Percentiles rank a stretch among this genome's conserved stretches.
Evolutionary conservation across 1,140 invertebrate genomes (phyloP).

Genomic region (Temnothorax curvispinosus): DNA sequence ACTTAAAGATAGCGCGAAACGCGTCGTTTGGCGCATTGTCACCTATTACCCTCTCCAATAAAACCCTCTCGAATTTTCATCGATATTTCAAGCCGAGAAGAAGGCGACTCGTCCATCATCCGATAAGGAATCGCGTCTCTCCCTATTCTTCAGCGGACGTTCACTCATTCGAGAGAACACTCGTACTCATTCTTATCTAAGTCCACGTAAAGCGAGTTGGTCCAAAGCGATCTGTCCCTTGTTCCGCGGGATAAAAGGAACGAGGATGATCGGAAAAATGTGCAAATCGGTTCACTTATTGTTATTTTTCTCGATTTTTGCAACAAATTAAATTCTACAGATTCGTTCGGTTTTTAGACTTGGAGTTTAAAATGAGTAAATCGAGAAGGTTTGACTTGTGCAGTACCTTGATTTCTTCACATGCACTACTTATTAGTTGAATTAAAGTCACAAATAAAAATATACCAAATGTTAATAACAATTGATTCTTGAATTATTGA

Average conservation of each 20-base stretch:
- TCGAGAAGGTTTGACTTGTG: not conserved
- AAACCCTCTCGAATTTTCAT: constrained; percentile 14
- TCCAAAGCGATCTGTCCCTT: not conserved
- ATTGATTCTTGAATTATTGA: not conserved
- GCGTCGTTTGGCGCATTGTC: not conserved
- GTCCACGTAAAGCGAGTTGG: not conserved
- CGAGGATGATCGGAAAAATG: too few species aligned
- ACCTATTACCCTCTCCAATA: not conserved
- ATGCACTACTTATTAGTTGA: not conserved
- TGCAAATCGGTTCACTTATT: constrained; percentile 24
- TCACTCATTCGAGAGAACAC: not conserved
- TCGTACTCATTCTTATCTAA: constrained; percentile 2
- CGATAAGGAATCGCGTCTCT: not conserved
- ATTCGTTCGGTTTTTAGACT: not conserved
- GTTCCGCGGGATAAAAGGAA: not conserved
- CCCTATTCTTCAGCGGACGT: not conserved
- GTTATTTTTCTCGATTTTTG: not conserved
- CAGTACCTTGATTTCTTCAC: not conserved
- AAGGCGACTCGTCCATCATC: constrained; percentile 1
- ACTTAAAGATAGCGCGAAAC: constrained; percentile 2
- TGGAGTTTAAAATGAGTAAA: not conserved
- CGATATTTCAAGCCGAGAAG: not conserved
- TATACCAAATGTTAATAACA: not conserved
- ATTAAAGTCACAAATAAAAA: not conserved
- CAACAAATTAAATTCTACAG: not conserved